Conservation (phyloP, 2,888 invertebrate genomes). For the Trachelus tabidus region DNA sequence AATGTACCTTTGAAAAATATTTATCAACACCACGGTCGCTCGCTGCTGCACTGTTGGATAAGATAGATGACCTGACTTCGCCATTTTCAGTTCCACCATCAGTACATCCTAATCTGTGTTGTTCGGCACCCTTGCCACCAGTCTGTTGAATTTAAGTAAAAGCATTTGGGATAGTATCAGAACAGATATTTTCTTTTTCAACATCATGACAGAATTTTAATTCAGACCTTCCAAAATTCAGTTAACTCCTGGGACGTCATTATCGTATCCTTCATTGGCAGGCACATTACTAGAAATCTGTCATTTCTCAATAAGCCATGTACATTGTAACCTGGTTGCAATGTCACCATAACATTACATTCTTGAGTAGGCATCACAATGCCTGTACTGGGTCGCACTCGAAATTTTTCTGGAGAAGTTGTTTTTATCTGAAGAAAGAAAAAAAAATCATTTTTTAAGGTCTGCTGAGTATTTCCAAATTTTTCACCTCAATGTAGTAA, state of each 20-base stretch:
- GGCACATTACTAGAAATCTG: slow-evolving; percentile 89
- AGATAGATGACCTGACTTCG: slow-evolving; percentile 38
- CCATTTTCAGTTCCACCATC: slow-evolving; percentile 61
- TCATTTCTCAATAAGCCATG: slow-evolving; percentile 77
- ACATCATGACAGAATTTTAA: not conserved
- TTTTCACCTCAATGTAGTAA: not conserved
- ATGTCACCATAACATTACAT: slow-evolving; percentile 76
- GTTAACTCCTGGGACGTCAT: slow-evolving; percentile 73
- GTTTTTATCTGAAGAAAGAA: slow-evolving; percentile 84
- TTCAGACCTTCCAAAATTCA: slow-evolving; percentile 79
- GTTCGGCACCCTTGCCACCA: slow-evolving; percentile 73
- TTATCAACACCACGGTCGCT: slow-evolving; percentile 51
- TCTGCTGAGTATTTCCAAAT: not conserved
- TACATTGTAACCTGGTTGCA: slow-evolving; percentile 79
- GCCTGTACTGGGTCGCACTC: slow-evolving; percentile 91
- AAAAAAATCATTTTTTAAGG: not conserved
- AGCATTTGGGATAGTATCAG: not conserved
- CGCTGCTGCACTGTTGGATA: slow-evolving; percentile 38
- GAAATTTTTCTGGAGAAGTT: slow-evolving; percentile 94
- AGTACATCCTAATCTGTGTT: slow-evolving; percentile 79
- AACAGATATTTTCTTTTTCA: not conserved
- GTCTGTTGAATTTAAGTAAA: slow-evolving; percentile 47
- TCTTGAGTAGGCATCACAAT: slow-evolving; percentile 74
- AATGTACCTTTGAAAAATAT: slow-evolving; percentile 54
- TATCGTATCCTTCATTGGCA: slow-evolving; percentile 73